Conservation (phyloP, 2,888 invertebrate genomes). For the Acrobasis consociella region DNA sequence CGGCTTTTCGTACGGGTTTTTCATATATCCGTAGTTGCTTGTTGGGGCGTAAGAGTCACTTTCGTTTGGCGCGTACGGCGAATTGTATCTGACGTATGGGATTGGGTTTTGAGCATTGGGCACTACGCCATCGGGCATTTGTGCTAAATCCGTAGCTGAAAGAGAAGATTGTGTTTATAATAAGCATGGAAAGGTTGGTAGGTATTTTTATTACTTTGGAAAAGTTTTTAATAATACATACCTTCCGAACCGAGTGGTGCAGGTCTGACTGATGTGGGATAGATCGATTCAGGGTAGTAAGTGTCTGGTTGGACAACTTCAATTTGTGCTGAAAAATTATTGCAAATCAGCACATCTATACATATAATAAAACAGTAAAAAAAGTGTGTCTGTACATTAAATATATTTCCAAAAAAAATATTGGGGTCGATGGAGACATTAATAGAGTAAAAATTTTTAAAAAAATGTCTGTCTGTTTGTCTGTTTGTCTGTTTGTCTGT, state of each 20-base stretch:
- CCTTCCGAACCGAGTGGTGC: slow-evolving; percentile 89
- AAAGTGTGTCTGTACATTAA: no score
- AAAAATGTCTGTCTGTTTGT: no score
- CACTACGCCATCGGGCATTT: slow-evolving; percentile 67
- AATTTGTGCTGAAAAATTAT: slow-evolving; percentile 51
- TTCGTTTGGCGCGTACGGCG: slow-evolving; percentile 53
- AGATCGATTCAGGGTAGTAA: slow-evolving; percentile 73
- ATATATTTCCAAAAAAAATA: no score
- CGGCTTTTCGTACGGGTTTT: slow-evolving; percentile 54
- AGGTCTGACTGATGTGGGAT: slow-evolving; percentile 86
- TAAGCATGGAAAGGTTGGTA: background rate
- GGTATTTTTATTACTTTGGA: no score
- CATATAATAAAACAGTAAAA: no score
- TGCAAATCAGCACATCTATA: background rate
- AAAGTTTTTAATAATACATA: slow-evolving; percentile 34
- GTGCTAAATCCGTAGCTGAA: slow-evolving; percentile 65
- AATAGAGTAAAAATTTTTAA: no score
- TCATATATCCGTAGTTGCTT: slow-evolving; percentile 53
- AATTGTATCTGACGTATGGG: slow-evolving; percentile 56
- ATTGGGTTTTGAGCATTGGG: slow-evolving; percentile 48
- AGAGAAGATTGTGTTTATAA: slow-evolving; percentile 33
- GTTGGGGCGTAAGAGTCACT: slow-evolving; percentile 50
- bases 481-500: no score
- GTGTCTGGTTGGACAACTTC: slow-evolving; percentile 57
- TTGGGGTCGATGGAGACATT: no score